Base-by-base conservation (phyloP, 2,888 invertebrate genomes). In the Pyrrhosoma nymphula region DNA sequence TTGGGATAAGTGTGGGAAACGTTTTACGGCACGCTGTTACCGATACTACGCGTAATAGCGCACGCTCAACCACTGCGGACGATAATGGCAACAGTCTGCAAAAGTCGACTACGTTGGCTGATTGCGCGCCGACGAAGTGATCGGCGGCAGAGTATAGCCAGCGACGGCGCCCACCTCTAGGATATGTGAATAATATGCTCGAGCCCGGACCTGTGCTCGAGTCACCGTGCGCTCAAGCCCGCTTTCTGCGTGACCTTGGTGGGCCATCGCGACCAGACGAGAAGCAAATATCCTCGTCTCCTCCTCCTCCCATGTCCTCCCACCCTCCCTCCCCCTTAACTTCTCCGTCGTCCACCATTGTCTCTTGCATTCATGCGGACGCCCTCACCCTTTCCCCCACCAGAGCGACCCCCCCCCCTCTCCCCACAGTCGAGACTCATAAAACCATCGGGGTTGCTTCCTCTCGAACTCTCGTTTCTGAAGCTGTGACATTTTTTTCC, bases 201-300 rank as follows among this genome's bases (percentile, higher is more conserved):
- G 23, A 23, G n/a, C 20, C n/a, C n/a, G 47, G 69, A 26, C 23
- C n/a, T 12, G 20, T n/a, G 69, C 69, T 3, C 69, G n/a, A 3
- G 26, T 26, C 69, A 10, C 82, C 35, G 82, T 82, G n/a, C 69
- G 30, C 30, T 30, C 35, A 82, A 30, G 82, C 30, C 35, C 16
- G 82, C 82, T 82, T 35, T 82, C 82, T 82, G 82, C 35, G 82
- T 35, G 82, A 82, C 82, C 82, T 82, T 82, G 82, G 82, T 23
- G 35, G 35, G 69, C 69, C 69, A 69, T 69, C 69, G 69, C 23
- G 69, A 35, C 35, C 82, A 82, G 82, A 82, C 82, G 82, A 82
- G 30, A 26, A 82, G 82, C 82, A 82, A 82, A 82, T 82, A 82
- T 82, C 82, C 63, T 63, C 63, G 23, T 35, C 63, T 23, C 20